These are phyloP conservation scores for Pheosia tremula DNA, from an alignment of 2,888 invertebrate genomes.

Conservation along the genomic window DNA sequence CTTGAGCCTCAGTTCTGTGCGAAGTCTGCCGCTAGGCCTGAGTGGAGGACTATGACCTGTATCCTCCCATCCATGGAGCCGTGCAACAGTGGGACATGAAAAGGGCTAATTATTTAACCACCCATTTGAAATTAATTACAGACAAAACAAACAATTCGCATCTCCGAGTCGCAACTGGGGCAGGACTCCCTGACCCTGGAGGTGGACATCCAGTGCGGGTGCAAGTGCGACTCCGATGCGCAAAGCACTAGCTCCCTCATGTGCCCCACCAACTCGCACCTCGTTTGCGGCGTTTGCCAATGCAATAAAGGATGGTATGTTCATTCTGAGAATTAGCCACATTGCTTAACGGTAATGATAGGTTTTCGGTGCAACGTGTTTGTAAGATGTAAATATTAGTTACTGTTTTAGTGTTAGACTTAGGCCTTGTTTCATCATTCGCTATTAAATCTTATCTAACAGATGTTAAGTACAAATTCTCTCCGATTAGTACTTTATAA, in stretches of 20 bases:
- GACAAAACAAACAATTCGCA: constrained; percentile 80
- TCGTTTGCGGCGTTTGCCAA: constrained; percentile 86
- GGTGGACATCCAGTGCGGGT: constrained; percentile 90
- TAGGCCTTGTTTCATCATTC: no score
- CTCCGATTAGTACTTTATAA: no score
- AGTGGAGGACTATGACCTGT: no score
- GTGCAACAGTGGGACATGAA: no score
- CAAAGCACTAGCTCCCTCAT: constrained; percentile 55
- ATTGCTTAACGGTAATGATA: constrained; percentile 3
- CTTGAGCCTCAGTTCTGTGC: no score
- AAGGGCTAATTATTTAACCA: no score
- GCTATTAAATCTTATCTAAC: no score
- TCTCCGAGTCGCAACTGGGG: constrained; percentile 91
- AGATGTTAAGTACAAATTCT: no score
- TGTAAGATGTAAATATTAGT: no score
- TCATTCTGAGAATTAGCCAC: background rate
- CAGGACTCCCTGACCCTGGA: constrained; percentile 88
- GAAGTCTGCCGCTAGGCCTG: no score
- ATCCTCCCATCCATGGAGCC: no score
- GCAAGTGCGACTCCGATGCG: constrained; percentile 82
- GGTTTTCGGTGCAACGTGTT: background rate
- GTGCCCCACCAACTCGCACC: constrained; percentile 82
- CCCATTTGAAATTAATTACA: constrained; percentile 35
- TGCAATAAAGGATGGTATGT: constrained; percentile 86
- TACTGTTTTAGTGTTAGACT: no score